A percentile compares a stretch with the other conserved stretches of the same genome.
Conservation (phyloP, 2,888 invertebrate species). For the Atrina japonica region DNA sequence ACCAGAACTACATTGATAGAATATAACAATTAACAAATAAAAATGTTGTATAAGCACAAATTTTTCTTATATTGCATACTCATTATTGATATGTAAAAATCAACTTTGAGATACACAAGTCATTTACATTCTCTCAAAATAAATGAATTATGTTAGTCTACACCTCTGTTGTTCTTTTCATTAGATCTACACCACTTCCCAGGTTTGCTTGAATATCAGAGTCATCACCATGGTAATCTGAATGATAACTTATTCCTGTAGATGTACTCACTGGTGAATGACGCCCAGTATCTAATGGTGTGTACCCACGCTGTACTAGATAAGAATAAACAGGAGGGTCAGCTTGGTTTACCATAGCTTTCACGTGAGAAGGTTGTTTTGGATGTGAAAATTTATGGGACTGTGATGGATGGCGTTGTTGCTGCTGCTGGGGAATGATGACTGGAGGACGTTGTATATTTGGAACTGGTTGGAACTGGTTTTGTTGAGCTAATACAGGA, state of each 20-base stretch:
- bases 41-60: too few relatives aligned
- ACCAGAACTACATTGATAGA: too few relatives aligned
- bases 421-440: slow-evolving; percentile 8
- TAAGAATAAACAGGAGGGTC: slow-evolving; percentile 67
- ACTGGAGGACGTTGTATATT: slow-evolving; percentile 1
- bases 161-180: slow-evolving; percentile 53
- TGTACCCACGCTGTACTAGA: slow-evolving; percentile 72
- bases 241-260: slow-evolving; percentile 50
- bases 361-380: too few relatives aligned
- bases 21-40: too few relatives aligned
- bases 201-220: slow-evolving; percentile 56
- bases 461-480: slow-evolving; percentile 15
- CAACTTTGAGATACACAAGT: too few relatives aligned
- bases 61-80: too few relatives aligned
- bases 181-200: slow-evolving; percentile 61
- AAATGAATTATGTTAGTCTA: too few relatives aligned
- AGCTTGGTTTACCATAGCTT: too few relatives aligned
- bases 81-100: too few relatives aligned
- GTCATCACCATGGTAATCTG: slow-evolving; percentile 29
- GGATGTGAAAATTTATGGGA: too few relatives aligned
- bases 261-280: slow-evolving; percentile 53
- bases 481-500: slow-evolving; percentile 3
- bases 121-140: too few relatives aligned
- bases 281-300: slow-evolving; percentile 62
- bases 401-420: too few relatives aligned